These are phyloP conservation scores for Chrysogorgia sp. DNA, from an alignment of 92 coral and sea anemone genomes.

Conservation along the genomic window DNA sequence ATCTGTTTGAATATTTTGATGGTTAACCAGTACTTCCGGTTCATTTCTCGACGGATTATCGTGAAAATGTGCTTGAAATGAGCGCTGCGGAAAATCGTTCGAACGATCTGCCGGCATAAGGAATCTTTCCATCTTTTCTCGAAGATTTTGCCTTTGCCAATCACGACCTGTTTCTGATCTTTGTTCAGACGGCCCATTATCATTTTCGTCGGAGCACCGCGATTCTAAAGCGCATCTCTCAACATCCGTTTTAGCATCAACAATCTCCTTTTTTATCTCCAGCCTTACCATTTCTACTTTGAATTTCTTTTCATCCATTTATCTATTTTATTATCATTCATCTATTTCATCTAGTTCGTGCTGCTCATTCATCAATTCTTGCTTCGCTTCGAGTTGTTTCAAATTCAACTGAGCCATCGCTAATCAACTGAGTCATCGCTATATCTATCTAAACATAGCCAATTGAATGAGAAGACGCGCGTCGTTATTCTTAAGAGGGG, in stretches of 20 bases:
- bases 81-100: too few species aligned
- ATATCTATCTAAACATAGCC: too few species aligned
- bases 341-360: slow-evolving; percentile 3
- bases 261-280: slow-evolving; percentile 11
- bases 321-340: too few species aligned
- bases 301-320: slow-evolving; percentile 6
- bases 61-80: too few species aligned
- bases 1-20: too few species aligned
- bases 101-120: too few species aligned
- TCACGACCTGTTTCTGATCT: background rate
- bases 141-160: background rate
- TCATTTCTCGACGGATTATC: too few species aligned
- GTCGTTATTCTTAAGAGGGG: too few species aligned
- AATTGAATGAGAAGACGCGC: too few species aligned
- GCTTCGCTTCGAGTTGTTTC: slow-evolving; percentile 2
- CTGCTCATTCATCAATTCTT: background rate
- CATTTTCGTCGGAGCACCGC: slow-evolving; percentile 14
- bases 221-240: slow-evolving; percentile 19
- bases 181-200: background rate
- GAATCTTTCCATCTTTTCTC: too few species aligned
- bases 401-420: slow-evolving; percentile 24
- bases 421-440: too few species aligned
- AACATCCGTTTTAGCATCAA: slow-evolving; percentile 30
- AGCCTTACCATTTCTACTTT: slow-evolving; percentile 28
- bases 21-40: too few species aligned